A percentile compares a stretch with the other conserved stretches of the same genome.
phyloP scores from a whole-genome alignment of 2,888 invertebrate species.

The Opisthograptis luteolata region DNA sequence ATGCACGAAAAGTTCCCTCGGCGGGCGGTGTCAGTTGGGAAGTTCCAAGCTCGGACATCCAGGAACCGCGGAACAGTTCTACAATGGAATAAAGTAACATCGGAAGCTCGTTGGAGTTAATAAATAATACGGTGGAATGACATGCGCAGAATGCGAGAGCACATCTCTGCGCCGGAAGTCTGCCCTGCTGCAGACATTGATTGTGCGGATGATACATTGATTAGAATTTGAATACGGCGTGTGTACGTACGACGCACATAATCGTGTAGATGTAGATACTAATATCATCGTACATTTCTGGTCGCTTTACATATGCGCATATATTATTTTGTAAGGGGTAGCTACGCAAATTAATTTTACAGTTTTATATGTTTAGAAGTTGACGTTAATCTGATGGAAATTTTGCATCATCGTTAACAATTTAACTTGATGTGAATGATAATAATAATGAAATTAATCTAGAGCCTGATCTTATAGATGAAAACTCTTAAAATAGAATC shows the following conservation, averaged over 20 bases:
- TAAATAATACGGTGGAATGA: constrained; percentile 82
- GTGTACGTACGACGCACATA: constrained; percentile 11
- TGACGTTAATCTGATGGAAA: no score
- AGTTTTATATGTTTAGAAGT: no score
- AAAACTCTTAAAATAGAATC: no score
- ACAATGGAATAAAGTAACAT: constrained; percentile 84
- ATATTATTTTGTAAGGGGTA: background rate
- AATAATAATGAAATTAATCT: no score
- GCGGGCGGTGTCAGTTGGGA: constrained; percentile 75
- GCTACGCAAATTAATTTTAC: background rate
- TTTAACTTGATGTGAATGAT: no score
- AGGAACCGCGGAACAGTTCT: constrained; percentile 72
- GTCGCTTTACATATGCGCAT: background rate
- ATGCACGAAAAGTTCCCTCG: constrained; percentile 80
- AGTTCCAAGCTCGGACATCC: constrained; percentile 77
- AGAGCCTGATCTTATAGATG: no score
- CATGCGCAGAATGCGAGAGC: constrained; percentile 75
- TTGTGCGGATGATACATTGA: constrained; percentile 59
- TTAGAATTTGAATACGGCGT: constrained; percentile 41
- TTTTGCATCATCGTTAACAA: no score
- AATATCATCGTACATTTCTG: background rate
- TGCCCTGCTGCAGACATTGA: constrained; percentile 48
- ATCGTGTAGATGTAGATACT: no score
- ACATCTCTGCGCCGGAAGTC: constrained; percentile 76
- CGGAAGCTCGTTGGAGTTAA: constrained; percentile 83